Evolutionary conservation across 2,797 vertebrate species (phyloP), one percentile per base, ranked within the genome.

Genomic region (Helostoma temminkii): DNA sequence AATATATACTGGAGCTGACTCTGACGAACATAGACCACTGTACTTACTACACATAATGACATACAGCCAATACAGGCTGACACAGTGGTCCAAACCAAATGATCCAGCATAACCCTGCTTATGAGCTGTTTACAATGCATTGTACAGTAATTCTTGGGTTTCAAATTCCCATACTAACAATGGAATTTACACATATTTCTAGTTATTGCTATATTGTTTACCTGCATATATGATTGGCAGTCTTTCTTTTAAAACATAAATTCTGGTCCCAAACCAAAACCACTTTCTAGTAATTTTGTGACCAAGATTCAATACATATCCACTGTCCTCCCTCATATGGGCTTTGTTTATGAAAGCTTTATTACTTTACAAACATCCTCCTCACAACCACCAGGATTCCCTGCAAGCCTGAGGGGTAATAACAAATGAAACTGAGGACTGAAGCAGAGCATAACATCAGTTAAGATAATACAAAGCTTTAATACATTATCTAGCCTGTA

Each of bases 391-490:
- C 34, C 41, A 49, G 59, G 66, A 76, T 67, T 68, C 60, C 66
- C 64, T 45, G 68, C 74, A 72, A 43, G 73, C 73, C 73, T 30
- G 55, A 57, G 67, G 78, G 54, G 42, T 47, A 24, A 59, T 66
- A 63, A 78, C 25, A 66, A 55, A 63, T 49, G 36, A 58, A 63
- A 62, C 37, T 28, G 39, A 67, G 63, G 46, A 50, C 61, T 70
- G 61, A 64, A 63, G 63, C 50, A 24, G 42, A 34, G 66, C 45
- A 47, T 59, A 64, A 80, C 59, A 68, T 61, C 50, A 55, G 42
- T 70, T 46, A 45, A 56, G 28, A 55, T 37, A 64, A 53, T 26
- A 63, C 48, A 70, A 50, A 14, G 24, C 56, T 66, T 68, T 54
- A 59, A 76, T 21, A 19, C 34, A 62, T 59, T 42, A 69, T 71